Evolutionary conservation across 2,113 vertebrate species (phyloP).

Genomic region (Xiphophorus hellerii): DNA sequence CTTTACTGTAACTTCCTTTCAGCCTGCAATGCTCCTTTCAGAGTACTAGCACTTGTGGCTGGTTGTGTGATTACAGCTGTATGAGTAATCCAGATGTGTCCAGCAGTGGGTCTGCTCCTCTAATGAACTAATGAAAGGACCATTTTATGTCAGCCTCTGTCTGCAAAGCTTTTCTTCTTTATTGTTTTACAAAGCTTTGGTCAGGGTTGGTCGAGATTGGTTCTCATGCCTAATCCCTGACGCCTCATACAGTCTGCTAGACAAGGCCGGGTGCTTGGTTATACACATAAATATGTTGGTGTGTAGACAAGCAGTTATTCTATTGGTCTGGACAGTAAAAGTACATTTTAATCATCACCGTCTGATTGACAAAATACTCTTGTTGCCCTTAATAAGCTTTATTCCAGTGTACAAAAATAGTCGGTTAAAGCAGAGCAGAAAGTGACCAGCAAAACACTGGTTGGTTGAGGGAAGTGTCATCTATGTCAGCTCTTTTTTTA

Average conservation of each 20-base stretch:
- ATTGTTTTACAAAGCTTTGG: conserved; percentile 54
- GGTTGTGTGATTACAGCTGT: conserved; percentile 55
- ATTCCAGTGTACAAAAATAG: conserved; percentile 24
- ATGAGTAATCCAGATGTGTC: conserved; percentile 71
- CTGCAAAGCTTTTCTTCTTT: conserved; percentile 59
- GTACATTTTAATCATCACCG: conserved; percentile 43
- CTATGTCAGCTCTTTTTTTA: conserved; percentile 11
- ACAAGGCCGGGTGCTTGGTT: conserved; percentile 24
- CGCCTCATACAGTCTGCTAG: conserved; percentile 44
- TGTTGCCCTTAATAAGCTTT: conserved; percentile 51
- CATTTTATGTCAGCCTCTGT: conserved; percentile 50
- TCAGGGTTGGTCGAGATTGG: conserved; percentile 51
- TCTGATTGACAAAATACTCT: conserved; percentile 50
- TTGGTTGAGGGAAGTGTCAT: conserved; percentile 7
- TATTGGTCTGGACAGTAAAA: conserved; percentile 36
- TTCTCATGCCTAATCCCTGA: conserved; percentile 61
- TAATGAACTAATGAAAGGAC: conserved; percentile 60
- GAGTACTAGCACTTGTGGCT: not conserved
- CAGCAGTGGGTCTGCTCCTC: conserved; percentile 38
- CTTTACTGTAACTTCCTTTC: not conserved
- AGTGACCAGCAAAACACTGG: conserved; percentile 14
- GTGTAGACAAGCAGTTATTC: conserved; percentile 1
- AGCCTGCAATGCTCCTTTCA: conserved; percentile 21
- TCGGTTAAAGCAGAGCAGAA: conserved; percentile 18
- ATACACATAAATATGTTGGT: not conserved